Percentiles rank a stretch among this genome's conserved stretches.
Conservation (phyloP, 2,113 vertebrate genomes). For the Rutilus rutilus region DNA sequence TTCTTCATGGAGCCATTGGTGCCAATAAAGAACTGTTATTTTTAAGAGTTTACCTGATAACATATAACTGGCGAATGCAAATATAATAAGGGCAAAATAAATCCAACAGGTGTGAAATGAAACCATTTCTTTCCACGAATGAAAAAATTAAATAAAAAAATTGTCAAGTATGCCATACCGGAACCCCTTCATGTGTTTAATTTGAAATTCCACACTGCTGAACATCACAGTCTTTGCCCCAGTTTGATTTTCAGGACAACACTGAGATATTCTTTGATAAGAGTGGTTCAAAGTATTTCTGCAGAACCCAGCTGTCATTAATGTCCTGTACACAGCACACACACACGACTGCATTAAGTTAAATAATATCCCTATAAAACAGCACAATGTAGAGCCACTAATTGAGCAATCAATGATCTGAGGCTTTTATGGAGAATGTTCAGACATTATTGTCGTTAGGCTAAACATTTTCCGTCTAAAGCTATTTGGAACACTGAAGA, state of each 20-base stretch:
- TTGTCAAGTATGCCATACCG: neutral
- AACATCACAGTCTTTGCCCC: conserved; percentile 25
- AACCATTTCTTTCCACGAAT: neutral
- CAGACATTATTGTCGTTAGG: conserved; percentile 25
- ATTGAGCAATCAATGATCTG: conserved; percentile 57
- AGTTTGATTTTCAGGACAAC: conserved; percentile 21
- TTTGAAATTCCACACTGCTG: conserved; percentile 34
- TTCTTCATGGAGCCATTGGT: too few relatives aligned
- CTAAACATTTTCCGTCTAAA: neutral
- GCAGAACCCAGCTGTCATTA: conserved; percentile 29
- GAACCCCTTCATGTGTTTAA: conserved; percentile 33
- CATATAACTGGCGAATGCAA: neutral
- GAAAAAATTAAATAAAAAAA: neutral
- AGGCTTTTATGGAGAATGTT: conserved; percentile 14
- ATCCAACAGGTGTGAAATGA: neutral
- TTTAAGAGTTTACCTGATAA: neutral
- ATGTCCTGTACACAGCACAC: neutral
- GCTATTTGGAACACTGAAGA: conserved; percentile 32
- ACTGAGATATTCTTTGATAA: conserved; percentile 14
- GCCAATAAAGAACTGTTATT: too few relatives aligned
- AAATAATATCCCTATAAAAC: conserved; percentile 56
- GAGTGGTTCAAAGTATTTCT: conserved; percentile 25
- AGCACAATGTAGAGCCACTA: conserved; percentile 46
- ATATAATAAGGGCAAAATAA: neutral
- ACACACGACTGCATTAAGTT: conserved; percentile 32